phyloP scores from a whole-genome alignment of 2,113 vertebrate species.

The Coregonus clupeaformis region DNA sequence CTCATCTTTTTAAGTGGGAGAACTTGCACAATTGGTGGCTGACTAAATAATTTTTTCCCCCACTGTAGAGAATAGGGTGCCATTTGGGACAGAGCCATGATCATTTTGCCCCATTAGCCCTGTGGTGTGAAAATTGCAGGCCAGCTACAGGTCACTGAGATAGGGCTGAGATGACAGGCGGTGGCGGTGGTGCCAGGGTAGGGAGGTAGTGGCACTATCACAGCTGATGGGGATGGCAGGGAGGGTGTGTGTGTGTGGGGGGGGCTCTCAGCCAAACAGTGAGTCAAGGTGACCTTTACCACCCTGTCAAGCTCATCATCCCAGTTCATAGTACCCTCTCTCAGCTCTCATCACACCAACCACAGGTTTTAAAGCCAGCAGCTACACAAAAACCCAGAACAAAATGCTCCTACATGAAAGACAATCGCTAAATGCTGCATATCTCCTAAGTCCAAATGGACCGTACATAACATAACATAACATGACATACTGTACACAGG shows the following conservation, averaged over 20 bases:
- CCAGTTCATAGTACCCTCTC: slow-evolving; percentile 6
- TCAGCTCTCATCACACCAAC: slow-evolving; percentile 33
- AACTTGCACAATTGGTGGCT: too few relatives aligned
- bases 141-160: slow-evolving; percentile 38
- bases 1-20: too few relatives aligned
- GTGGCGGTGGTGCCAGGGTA: background rate
- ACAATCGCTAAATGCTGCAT: too few relatives aligned
- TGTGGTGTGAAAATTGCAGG: slow-evolving; percentile 56
- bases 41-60: too few relatives aligned
- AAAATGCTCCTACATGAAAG: background rate
- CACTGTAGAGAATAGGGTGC: too few relatives aligned
- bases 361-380: slow-evolving; percentile 21
- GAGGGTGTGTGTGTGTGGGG: background rate
- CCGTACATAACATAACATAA: too few relatives aligned
- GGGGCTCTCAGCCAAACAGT: slow-evolving; percentile 23
- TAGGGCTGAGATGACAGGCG: slow-evolving; percentile 50
- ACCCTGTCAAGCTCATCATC: slow-evolving; percentile 11
- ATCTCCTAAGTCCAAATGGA: too few relatives aligned
- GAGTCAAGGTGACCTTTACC: slow-evolving; percentile 49
- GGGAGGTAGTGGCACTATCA: background rate
- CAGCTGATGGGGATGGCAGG: background rate
- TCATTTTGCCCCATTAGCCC: slow-evolving; percentile 66
- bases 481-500: too few relatives aligned
- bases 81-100: too few relatives aligned
- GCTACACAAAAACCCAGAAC: background rate